These are phyloP conservation scores for Lacerta agilis DNA, from an alignment of 2,797 vertebrate species.

Conservation along the genomic window DNA sequence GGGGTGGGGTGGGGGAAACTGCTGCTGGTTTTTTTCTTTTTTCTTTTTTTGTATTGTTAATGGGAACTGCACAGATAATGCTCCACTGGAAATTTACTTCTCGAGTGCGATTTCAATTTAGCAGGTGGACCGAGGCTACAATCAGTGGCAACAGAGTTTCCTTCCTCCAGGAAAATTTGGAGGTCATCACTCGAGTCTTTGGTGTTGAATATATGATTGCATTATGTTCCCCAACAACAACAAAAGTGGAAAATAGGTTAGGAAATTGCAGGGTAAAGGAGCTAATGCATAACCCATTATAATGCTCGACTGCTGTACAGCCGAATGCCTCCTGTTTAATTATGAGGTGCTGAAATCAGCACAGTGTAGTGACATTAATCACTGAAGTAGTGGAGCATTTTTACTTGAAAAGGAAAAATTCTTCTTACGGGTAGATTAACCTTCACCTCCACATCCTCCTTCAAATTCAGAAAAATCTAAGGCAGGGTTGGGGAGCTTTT, in stretches of 20 bases:
- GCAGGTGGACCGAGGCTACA: conserved; percentile 1
- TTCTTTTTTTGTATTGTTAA: background rate
- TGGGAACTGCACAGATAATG: conserved; percentile 4
- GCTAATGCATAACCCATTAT: conserved; percentile 50
- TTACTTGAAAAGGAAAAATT: conserved; percentile 50
- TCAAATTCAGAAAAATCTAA: conserved; percentile 35
- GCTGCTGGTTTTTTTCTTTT: too few relatives aligned
- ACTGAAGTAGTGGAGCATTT: conserved; percentile 42
- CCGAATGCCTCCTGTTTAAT: conserved; percentile 48
- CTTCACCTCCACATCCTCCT: conserved; percentile 51
- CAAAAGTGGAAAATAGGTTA: conserved; percentile 52
- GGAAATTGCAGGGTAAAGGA: conserved; percentile 58
- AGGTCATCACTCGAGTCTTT: background rate
- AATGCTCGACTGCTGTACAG: conserved; percentile 19
- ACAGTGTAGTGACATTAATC: conserved; percentile 55
- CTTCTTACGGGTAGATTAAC: conserved; percentile 55
- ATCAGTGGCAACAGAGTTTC: background rate
- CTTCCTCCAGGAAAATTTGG: conserved; percentile 8
- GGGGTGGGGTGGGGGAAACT: background rate
- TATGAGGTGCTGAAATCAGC: conserved; percentile 59
- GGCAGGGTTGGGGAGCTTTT: background rate
- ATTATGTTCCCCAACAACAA: conserved; percentile 32
- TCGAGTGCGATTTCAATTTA: conserved; percentile 23
- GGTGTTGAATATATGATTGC: background rate
- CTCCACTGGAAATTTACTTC: conserved; percentile 28